Percentiles rank a stretch among this genome's conserved stretches.
Evolutionary conservation across 1,140 invertebrate species (phyloP).

Genomic region (Bombus ignitus): DNA sequence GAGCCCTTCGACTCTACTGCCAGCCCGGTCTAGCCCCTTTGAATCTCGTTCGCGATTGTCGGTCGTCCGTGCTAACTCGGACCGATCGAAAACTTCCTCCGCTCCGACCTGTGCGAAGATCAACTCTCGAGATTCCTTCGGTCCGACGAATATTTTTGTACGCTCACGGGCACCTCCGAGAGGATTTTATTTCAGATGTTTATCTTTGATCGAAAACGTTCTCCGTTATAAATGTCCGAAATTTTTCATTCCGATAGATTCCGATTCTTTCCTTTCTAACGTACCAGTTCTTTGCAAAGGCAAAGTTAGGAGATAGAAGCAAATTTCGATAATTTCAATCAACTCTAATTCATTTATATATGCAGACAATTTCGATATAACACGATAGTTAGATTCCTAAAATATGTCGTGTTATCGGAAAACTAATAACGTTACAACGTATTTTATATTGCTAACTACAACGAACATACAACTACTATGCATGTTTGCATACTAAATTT

Average conservation of each 20-base stretch:
- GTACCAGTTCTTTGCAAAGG: background rate
- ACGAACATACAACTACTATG: background rate
- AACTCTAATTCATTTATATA: background rate
- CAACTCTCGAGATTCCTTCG: slow-evolving; percentile 24
- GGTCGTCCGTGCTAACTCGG: slow-evolving; percentile 60
- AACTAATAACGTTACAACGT: background rate
- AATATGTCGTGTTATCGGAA: background rate
- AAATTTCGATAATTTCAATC: background rate
- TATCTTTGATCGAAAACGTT: background rate
- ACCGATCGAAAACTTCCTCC: slow-evolving; percentile 57
- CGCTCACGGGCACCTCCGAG: background rate
- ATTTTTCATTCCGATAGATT: background rate
- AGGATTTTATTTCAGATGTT: background rate
- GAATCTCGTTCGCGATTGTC: slow-evolving; percentile 67
- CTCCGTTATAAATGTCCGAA: background rate
- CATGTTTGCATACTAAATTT: background rate
- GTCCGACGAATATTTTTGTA: slow-evolving; percentile 39
- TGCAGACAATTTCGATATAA: background rate
- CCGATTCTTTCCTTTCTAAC: background rate
- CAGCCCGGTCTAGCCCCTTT: slow-evolving; percentile 58
- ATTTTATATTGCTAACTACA: too few relatives aligned
- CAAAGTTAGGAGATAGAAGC: background rate
- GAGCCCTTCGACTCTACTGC: slow-evolving; percentile 65
- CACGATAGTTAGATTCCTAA: background rate
- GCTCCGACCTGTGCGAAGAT: slow-evolving; percentile 49